A percentile compares a stretch with the other conserved stretches of the same genome.
Evolutionary conservation across 2,888 invertebrate genomes (phyloP).

Genomic region (Leucozona laternaria): DNA sequence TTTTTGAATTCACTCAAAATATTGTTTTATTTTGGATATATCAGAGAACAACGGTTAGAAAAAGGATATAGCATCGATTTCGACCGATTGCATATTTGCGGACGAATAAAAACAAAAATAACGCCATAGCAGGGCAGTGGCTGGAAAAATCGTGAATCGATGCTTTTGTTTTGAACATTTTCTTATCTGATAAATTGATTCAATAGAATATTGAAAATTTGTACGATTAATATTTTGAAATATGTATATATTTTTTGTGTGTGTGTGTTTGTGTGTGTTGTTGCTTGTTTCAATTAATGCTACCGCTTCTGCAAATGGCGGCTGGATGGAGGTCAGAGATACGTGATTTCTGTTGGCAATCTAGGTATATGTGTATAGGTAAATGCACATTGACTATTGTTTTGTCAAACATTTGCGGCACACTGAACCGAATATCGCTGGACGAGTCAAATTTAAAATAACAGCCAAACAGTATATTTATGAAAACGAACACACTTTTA

Average conservation of each 20-base stretch:
- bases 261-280: neutral
- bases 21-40: constrained; percentile 56
- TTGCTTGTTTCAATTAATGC: constrained; percentile 6
- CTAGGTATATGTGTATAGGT: too few relatives aligned
- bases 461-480: neutral
- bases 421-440: constrained; percentile 17
- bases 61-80: constrained; percentile 63
- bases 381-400: too few relatives aligned
- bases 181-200: constrained; percentile 76
- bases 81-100: constrained; percentile 61
- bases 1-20: constrained; percentile 60
- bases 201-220: constrained; percentile 71
- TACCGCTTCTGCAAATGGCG: constrained; percentile 20
- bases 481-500: neutral
- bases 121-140: constrained; percentile 31
- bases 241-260: neutral
- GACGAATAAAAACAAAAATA: neutral
- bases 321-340: constrained; percentile 24
- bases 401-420: constrained; percentile 15
- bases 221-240: constrained; percentile 62
- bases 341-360: constrained; percentile 9
- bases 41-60: constrained; percentile 49
- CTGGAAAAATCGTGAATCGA: constrained; percentile 41
- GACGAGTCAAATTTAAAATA: constrained; percentile 16
- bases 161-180: constrained; percentile 67